A percentile compares a stretch with the other conserved stretches of the same genome.
phyloP scores from a whole-genome alignment of 2,113 vertebrate species.

The Rafetus swinhoei region DNA sequence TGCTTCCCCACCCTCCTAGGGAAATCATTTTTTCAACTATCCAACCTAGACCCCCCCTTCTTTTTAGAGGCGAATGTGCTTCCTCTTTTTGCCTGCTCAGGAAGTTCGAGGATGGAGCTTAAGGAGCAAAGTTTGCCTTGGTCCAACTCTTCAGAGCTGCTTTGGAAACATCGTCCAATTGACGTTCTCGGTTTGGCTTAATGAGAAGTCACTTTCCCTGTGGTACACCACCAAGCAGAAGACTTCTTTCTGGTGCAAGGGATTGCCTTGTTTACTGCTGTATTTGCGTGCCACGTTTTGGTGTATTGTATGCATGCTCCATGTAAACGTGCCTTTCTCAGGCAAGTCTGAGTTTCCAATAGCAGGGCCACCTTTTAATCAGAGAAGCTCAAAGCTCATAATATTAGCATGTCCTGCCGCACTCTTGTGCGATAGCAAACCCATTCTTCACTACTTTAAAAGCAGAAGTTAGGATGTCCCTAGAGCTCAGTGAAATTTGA shows the following conservation, averaged over 20 bases:
- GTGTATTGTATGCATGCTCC: neutral
- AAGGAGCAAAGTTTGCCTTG: neutral
- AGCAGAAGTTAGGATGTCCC: neutral
- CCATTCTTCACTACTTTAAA: neutral
- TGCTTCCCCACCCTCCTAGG: too few relatives aligned
- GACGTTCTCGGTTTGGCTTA: neutral
- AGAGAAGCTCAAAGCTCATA: neutral
- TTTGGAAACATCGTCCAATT: neutral
- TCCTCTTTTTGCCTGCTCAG: neutral
- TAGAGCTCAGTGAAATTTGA: neutral
- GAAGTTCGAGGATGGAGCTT: neutral
- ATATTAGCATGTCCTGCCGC: neutral
- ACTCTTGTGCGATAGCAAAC: neutral
- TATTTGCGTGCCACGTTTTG: neutral
- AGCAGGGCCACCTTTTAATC: neutral
- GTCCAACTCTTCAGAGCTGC: neutral
- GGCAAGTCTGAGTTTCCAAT: neutral
- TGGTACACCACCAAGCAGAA: neutral
- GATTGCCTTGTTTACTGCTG: neutral
- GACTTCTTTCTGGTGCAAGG: neutral
- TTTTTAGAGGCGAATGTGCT: neutral
- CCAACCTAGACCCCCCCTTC: too few relatives aligned
- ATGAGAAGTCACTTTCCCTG: neutral
- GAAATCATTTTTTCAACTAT: too few relatives aligned
- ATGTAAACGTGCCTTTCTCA: too few relatives aligned